These are phyloP conservation scores for Cremastobaeus sp. DNA, from an alignment of 2,888 invertebrate species.

Conservation along the genomic window DNA sequence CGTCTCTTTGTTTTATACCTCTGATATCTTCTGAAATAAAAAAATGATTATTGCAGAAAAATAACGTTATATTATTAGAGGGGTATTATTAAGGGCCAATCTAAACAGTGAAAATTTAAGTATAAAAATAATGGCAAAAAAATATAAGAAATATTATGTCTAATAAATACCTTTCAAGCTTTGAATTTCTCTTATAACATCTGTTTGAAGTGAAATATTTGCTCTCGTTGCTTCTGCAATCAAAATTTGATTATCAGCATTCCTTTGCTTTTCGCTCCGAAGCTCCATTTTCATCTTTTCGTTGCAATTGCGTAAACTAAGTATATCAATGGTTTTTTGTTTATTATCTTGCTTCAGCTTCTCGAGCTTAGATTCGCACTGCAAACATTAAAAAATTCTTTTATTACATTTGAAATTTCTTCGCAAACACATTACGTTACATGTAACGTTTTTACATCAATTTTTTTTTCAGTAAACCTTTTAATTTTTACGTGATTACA, in stretches of 20 bases:
- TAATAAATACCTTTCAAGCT: conserved; percentile 13
- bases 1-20: no score
- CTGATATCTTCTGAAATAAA: conserved; percentile 12
- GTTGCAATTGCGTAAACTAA: background rate
- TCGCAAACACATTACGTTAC: no score
- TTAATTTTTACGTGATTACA: no score
- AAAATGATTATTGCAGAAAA: background rate
- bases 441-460: no score
- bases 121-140: background rate
- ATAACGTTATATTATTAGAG: no score
- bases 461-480: no score
- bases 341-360: no score
- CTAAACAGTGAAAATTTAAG: background rate
- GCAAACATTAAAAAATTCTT: no score
- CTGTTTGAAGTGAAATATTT: conserved; percentile 13
- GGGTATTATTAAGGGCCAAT: no score
- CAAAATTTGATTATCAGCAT: conserved; percentile 11
- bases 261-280: background rate
- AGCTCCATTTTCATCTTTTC: background rate
- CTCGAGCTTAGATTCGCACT: no score
- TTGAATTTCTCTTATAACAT: conserved; percentile 12
- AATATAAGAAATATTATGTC: no score
- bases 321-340: background rate
- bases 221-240: conserved; percentile 9
- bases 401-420: no score